Base-by-base conservation (phyloP, 1,140 invertebrate genomes). In the Diuraphis noxia region DNA sequence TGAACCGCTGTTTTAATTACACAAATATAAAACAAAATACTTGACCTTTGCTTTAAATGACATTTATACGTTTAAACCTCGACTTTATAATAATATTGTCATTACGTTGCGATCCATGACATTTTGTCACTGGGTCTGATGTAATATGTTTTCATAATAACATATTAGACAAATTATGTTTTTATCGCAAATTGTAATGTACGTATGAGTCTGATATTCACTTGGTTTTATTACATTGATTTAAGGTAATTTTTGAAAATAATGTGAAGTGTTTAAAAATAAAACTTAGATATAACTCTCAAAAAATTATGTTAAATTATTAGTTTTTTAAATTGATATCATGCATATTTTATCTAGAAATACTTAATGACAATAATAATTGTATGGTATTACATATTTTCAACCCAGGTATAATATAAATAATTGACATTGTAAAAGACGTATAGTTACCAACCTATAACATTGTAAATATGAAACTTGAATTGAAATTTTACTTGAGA, bases 21-120 rank as follows among this genome's bases (percentile, higher is more conserved):
- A 90, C 21, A 23, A 90, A 77, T 72, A 30, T 81, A 77, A 19
- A 77, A 23, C 41, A 25, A 79, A 81, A 77, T 46, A 90, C 88
- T 79, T 90, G 72, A 90, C 88, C 56, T 90, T 90, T 90, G 23
- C n/a, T 77, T 88, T 79, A 77, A 90, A 43, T 90, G 72, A 23
- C 88, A 90, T 90, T 90, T 90, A 79, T 46, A 41, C 43, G n/a
- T 90, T 49, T 36, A 77, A 90, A 77, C 63, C 34, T 86, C 46
- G 46, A 38, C 34, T 52, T 25, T 17, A 86, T 86, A 52, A 38
- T 86, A 86, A 52, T 86, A 52, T 82, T 82, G 25, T n/a, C 46
- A 49, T 86, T 52, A 86, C 34, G 34, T 77, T 41, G 49, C 41
- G 41, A 90, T 79, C 40, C 63, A 90, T 90, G 88, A 90, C 88